phyloP scores from a whole-genome alignment of 1,140 invertebrate species.

The Pteromalus puparum region DNA sequence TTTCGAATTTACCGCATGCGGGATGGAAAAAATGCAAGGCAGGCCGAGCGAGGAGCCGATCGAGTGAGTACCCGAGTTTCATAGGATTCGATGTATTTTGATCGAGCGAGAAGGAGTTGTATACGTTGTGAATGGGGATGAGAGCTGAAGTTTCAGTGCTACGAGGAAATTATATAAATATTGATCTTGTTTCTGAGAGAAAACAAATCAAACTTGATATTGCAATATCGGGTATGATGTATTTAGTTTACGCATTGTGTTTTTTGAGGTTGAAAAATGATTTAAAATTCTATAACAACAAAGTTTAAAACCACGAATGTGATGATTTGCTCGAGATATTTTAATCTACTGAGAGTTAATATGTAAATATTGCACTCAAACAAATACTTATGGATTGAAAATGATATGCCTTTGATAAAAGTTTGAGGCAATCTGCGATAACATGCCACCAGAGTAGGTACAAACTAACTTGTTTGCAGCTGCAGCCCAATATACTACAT shows the following conservation, averaged over 20 bases:
- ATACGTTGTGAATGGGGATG: not conserved
- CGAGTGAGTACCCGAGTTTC: not conserved
- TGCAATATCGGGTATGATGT: too few species aligned
- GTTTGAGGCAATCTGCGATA: not conserved
- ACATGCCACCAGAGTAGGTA: not conserved
- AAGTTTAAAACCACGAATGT: too few species aligned
- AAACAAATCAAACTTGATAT: too few species aligned
- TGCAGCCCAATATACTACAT: not conserved
- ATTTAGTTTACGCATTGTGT: too few species aligned
- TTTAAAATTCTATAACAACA: too few species aligned
- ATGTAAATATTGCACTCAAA: too few species aligned
- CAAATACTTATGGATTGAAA: not conserved
- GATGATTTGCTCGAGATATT: too few species aligned
- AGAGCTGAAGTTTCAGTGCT: not conserved
- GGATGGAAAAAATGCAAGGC: not conserved
- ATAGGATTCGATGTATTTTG: not conserved
- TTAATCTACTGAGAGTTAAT: too few species aligned
- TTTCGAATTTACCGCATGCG: slow-evolving; percentile 15
- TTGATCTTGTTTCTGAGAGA: not conserved
- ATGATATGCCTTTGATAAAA: not conserved
- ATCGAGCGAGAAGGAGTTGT: not conserved
- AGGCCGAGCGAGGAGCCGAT: not conserved
- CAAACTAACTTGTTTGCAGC: slow-evolving; percentile 4
- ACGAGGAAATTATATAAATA: not conserved
- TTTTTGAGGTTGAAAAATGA: too few species aligned